Evolutionary conservation across 2,113 vertebrate species (phyloP), one percentile per base, ranked within the genome.

Genomic region (Indicator indicator): DNA sequence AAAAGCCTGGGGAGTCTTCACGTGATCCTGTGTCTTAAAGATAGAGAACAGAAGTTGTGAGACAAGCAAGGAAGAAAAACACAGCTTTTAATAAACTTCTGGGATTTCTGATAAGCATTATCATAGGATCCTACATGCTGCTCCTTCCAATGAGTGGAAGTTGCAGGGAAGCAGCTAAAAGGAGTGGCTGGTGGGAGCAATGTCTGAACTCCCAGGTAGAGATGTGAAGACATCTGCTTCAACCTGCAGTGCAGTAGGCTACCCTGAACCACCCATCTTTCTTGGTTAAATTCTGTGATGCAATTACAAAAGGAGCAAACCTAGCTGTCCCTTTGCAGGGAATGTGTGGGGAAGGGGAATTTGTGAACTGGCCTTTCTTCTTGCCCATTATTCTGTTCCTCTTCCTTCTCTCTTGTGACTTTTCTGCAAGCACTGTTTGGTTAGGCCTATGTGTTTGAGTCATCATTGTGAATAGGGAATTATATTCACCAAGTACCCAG

Each of bases 371-470:
- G 62, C 32, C 32, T 95, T 89, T 76, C 65, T 89, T 84, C 54
- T 79, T 82, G 81, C 54, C 82, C 69, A 1, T 78, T 88, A 74
- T 58, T 75, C 65, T 58, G 50, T 65, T 91, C 81, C 30, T 92
- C 46, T 89, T 75, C 15, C 16, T 79, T 76, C 54, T 87, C 84
- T 86, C 44, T 3, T 68, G 76, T 58, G 92, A 68, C 73, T 92
- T 72, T 62, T 75, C 62, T 44, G 40, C 73, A 74, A 76, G 30
- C 77, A 56, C 83, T 83, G 36, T 93, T 94, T 86, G 73, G 52
- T 90, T 93, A 86, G 76, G 76, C 38, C 92, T 94, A 81, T 90
- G 79, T 93, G 56, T 91, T 91, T 95, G 92, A 83, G 90, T 96
- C 92, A 74, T 94, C 83, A 60, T 69, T 91, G 88, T 86, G 94